Conservation (phyloP, 2,797 vertebrate genomes). For the Thunnus albacares region DNA sequence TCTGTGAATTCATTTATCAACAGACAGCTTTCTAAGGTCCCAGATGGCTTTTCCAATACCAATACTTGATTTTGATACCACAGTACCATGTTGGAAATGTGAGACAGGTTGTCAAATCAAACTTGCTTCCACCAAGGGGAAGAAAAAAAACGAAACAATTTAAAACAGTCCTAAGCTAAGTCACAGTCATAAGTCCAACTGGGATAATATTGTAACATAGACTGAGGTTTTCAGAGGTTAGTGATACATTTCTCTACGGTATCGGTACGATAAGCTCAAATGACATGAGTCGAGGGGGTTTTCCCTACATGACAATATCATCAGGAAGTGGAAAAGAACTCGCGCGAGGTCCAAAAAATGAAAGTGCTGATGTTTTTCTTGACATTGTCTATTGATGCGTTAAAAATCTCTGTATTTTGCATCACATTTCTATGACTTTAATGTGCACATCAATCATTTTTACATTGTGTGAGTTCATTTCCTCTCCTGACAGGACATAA, state of each 20-base stretch:
- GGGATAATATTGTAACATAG: conserved; percentile 75
- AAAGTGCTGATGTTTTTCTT: conserved; percentile 52
- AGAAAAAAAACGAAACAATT: conserved; percentile 48
- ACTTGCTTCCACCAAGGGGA: conserved; percentile 61
- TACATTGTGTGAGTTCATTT: conserved; percentile 56
- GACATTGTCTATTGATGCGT: conserved; percentile 14
- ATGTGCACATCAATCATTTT: conserved; percentile 31
- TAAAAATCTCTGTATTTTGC: conserved; percentile 12
- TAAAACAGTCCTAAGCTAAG: conserved; percentile 78
- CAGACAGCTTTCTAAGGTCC: conserved; percentile 77
- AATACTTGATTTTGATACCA: conserved; percentile 67
- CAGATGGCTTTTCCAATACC: conserved; percentile 74
- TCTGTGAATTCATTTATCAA: conserved; percentile 79
- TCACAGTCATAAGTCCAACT: conserved; percentile 78
- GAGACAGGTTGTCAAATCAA: conserved; percentile 70
- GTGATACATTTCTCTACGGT: conserved; percentile 75
- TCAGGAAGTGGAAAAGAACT: conserved; percentile 65
- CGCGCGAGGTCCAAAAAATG: conserved; percentile 45
- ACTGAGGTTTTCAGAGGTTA: conserved; percentile 81
- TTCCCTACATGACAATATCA: conserved; percentile 67
- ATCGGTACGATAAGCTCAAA: conserved; percentile 72
- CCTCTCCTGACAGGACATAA: conserved; percentile 74
- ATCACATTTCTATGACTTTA: conserved; percentile 7
- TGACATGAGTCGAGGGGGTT: conserved; percentile 64
- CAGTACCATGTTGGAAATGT: conserved; percentile 79